phyloP scores from a whole-genome alignment of 2,888 invertebrate species.

The Heteropelma amictum region DNA sequence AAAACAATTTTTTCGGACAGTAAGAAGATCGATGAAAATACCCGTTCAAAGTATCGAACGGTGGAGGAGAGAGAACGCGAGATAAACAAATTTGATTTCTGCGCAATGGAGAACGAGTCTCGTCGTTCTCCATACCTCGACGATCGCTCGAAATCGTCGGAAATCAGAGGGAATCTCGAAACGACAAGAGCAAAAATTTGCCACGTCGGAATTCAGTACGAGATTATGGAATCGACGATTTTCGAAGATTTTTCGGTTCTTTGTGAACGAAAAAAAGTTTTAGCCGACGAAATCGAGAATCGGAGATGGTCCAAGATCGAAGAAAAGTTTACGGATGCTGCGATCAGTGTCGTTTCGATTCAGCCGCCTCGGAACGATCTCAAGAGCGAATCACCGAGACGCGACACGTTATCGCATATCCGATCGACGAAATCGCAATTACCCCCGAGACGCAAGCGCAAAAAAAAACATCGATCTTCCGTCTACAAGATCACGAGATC shows the following conservation, averaged over 20 bases:
- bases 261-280: background rate
- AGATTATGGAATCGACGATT: background rate
- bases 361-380: too few relatives aligned
- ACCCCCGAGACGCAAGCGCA: background rate
- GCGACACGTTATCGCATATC: too few relatives aligned
- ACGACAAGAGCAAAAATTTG: background rate
- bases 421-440: background rate
- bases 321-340: too few relatives aligned
- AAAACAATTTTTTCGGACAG: background rate
- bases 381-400: too few relatives aligned
- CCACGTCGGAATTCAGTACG: constrained; percentile 52
- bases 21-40: background rate
- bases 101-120: background rate
- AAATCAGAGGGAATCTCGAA: constrained; percentile 5
- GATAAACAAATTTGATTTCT: background rate
- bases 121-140: too few relatives aligned
- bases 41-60: background rate
- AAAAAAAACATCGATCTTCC: background rate
- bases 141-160: background rate
- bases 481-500: constrained; percentile 3
- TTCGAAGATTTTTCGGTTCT: background rate
- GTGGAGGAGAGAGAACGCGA: background rate
- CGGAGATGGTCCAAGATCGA: too few relatives aligned
- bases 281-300: too few relatives aligned
- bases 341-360: too few relatives aligned